Base-by-base conservation (phyloP, 2,797 vertebrate genomes). In the Sebastiscus tertius region DNA sequence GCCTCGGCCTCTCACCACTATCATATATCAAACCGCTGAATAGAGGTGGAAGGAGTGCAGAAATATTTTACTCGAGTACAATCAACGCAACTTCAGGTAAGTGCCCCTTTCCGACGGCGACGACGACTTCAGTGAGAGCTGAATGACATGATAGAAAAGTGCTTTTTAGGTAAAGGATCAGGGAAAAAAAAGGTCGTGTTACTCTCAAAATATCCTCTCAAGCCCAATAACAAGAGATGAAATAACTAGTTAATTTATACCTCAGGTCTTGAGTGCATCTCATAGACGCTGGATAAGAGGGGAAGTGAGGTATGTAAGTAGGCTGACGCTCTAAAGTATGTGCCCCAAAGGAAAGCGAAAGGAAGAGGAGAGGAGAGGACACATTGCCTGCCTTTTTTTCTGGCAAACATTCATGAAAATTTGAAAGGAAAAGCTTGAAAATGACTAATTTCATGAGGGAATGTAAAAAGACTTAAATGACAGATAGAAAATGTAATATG, bases 21-120 rank as follows among this genome's bases (percentile, higher is more conserved):
- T 88, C 84, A 83, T 80, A 91, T 72, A 92, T 93, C 92, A 91
- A 87, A 86, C 84, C 64, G 90, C 89, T 92, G 89, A 91, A 89
- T 83, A 84, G 85, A 90, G 73, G 86, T 85, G 88, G 83, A 88
- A 73, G 55, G 88, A 87, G 86, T 75, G 83, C 85, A 85, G 89
- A 88, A 90, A 89, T 91, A 89, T 93, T 91, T 92, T 77, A 92
- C 85, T 91, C 80, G 72, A 88, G 89, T 82, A 87, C 86, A 87
- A 91, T 81, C 79, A 72, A 36, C 5, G 76, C 75, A 82, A 82
- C 87, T 81, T 80, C 82, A 39, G 80, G 75, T 84, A 86, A 92
- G 88, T 87, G 75, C 61, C 82, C 86, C 77, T 75, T 83, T 86
- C 80, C 72, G 12, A 74, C 26, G 7, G 77, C 42, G 79, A 67